Evolutionary conservation across 2,113 vertebrate genomes (phyloP).

Genomic region (Corythaixoides concolor): DNA sequence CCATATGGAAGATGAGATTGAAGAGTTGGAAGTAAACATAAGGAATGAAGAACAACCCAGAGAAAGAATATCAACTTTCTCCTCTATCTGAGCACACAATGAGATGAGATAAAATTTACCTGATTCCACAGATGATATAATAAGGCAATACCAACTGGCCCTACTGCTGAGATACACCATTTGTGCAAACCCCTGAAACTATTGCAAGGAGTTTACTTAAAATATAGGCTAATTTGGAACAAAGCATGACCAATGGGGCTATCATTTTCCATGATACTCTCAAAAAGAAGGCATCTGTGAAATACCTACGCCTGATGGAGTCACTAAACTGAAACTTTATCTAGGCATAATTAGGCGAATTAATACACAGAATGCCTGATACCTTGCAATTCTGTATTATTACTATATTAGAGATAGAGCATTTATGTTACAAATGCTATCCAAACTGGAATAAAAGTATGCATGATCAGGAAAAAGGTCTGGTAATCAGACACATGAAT

Average conservation of each 20-base stretch:
- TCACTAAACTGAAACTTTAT: not conserved
- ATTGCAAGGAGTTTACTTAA: not conserved
- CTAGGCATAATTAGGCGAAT: not conserved
- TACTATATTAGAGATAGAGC: not conserved
- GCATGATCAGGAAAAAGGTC: not conserved
- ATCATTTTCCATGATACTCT: not conserved
- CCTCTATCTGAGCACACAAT: not conserved
- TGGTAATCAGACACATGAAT: not conserved
- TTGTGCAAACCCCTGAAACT: not conserved
- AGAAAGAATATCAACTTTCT: not conserved
- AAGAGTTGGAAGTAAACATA: not conserved
- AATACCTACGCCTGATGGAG: not conserved
- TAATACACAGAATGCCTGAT: not conserved
- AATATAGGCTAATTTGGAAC: not conserved
- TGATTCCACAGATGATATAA: rapidly evolving
- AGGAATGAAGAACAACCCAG: not conserved
- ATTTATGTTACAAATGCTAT: not conserved
- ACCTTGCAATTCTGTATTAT: not conserved
- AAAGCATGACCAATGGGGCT: not conserved
- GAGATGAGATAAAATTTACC: not conserved
- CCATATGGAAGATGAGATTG: not conserved
- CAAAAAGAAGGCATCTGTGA: not conserved
- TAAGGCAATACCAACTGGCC: not conserved
- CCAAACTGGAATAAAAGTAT: not conserved
- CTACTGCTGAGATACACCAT: not conserved